Conservation (phyloP, 2,797 vertebrate species). For the Pseudochirops corinnae region DNA sequence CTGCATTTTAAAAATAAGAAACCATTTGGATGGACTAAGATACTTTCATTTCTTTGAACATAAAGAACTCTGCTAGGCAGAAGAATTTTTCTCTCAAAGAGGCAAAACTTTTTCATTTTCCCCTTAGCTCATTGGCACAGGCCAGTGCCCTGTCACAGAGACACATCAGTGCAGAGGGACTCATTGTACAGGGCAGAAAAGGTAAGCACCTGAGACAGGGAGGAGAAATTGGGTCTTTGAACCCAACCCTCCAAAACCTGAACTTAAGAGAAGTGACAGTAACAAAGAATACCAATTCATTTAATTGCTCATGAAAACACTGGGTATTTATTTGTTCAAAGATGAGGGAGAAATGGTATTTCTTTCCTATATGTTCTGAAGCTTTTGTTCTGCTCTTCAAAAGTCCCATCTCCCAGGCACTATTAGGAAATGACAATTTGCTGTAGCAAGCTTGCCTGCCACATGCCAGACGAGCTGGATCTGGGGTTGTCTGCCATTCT, state of each 20-base stretch:
- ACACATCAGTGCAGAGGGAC: not conserved
- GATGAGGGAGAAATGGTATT: constrained; percentile 67
- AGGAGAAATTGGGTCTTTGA: constrained; percentile 58
- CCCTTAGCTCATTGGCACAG: not conserved
- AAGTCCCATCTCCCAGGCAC: constrained; percentile 55
- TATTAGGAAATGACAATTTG: constrained; percentile 49
- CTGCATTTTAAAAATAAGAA: not conserved
- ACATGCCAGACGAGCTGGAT: constrained; percentile 67
- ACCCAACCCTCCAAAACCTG: not conserved
- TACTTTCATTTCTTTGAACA: not conserved
- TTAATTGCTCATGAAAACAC: constrained; percentile 45
- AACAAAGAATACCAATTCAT: constrained; percentile 3
- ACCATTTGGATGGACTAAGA: not conserved
- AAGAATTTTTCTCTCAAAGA: constrained; percentile 38
- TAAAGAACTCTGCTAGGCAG: constrained; percentile 46
- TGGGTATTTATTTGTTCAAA: constrained; percentile 65
- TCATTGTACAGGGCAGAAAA: not conserved
- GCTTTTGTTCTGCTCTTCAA: constrained; percentile 7
- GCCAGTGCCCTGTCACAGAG: not conserved
- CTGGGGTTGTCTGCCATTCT: constrained; percentile 53
- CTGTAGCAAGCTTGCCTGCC: constrained; percentile 61
- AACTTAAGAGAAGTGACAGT: not conserved
- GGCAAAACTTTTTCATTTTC: not conserved
- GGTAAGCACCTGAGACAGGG: not conserved
- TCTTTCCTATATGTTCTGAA: constrained; percentile 64